Conservation (phyloP, 2,888 invertebrate genomes). For the Ophion ellenae region DNA sequence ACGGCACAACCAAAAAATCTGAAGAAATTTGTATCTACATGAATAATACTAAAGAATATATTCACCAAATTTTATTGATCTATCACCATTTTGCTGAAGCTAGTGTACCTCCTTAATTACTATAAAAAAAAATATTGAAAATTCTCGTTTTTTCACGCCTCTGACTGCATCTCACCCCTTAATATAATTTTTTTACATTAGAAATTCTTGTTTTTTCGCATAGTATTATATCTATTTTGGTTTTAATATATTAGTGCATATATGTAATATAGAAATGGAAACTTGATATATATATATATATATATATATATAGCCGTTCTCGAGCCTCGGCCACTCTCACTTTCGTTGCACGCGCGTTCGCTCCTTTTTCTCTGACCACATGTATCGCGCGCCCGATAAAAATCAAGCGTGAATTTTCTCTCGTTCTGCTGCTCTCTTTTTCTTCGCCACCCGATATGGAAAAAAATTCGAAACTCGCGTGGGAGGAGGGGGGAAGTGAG, state of each 20-base stretch:
- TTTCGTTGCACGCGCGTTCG: slow-evolving; percentile 65
- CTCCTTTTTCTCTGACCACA: slow-evolving; percentile 7
- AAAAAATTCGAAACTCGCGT: background rate
- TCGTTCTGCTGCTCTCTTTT: background rate
- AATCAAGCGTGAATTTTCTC: background rate
- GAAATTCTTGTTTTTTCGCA: too few relatives aligned
- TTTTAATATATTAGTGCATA: background rate
- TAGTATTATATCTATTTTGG: too few relatives aligned
- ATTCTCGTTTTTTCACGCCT: too few relatives aligned
- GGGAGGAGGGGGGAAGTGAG: background rate
- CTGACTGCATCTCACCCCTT: too few relatives aligned
- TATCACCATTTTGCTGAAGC: too few relatives aligned
- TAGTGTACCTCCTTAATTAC: too few relatives aligned
- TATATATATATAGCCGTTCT: slow-evolving; percentile 15
- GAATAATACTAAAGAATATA: too few relatives aligned
- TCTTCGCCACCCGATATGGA: background rate
- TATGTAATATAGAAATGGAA: slow-evolving; percentile 16
- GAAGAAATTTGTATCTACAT: too few relatives aligned
- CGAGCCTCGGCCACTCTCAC: slow-evolving; percentile 74
- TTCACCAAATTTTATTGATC: too few relatives aligned
- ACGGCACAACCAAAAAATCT: too few relatives aligned
- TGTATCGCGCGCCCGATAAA: slow-evolving; percentile 14
- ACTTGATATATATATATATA: slow-evolving; percentile 15
- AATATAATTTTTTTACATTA: too few relatives aligned
- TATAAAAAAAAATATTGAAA: too few relatives aligned